phyloP scores from a whole-genome alignment of 1,140 invertebrate genomes.

The Penaeus japonicus region DNA sequence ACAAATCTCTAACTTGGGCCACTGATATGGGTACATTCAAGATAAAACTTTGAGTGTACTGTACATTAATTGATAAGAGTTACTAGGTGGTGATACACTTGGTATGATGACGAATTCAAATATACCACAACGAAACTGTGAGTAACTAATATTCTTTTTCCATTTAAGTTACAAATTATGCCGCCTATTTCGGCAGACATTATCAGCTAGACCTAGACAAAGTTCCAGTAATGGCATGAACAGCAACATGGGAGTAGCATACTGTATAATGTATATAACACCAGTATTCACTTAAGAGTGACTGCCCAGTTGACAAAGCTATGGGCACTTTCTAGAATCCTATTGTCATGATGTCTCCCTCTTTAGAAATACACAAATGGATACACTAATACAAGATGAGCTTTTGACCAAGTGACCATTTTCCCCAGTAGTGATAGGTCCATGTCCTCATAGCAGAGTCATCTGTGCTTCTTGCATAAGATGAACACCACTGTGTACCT shows the following conservation, averaged over 20 bases:
- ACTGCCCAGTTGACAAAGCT: too few relatives aligned
- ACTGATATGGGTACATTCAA: constrained; percentile 36
- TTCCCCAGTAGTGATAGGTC: too few relatives aligned
- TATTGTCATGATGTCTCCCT: background rate
- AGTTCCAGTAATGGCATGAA: background rate
- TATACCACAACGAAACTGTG: background rate
- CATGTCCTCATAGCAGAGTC: too few relatives aligned
- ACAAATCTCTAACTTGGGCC: constrained; percentile 13
- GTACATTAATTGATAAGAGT: constrained; percentile 4
- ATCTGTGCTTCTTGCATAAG: too few relatives aligned
- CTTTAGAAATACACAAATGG: background rate
- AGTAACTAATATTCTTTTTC: background rate
- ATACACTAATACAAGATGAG: too few relatives aligned
- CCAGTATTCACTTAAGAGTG: too few relatives aligned
- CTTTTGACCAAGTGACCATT: too few relatives aligned
- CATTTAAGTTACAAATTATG: background rate
- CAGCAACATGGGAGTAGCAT: background rate
- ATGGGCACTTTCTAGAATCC: too few relatives aligned
- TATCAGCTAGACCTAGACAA: background rate
- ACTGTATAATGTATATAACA: background rate
- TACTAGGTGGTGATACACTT: background rate
- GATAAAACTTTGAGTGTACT: constrained; percentile 21
- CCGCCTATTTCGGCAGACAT: background rate
- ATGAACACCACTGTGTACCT: too few relatives aligned
- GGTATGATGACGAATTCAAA: background rate